Base-by-base conservation (phyloP, 2,888 invertebrate species). In the Galerucella nymphaeae region DNA sequence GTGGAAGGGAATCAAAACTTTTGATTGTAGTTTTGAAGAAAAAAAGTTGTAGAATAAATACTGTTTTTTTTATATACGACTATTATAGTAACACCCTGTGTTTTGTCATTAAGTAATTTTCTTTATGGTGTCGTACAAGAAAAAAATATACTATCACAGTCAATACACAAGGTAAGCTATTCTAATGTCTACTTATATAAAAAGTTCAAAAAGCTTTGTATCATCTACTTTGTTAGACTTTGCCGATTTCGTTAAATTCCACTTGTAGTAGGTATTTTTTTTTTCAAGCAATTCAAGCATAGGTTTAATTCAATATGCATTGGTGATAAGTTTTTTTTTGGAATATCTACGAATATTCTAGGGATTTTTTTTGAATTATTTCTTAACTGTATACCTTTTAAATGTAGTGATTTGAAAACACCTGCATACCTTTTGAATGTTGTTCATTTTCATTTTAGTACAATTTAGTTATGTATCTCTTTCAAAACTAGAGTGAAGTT, bases 101-200 rank as follows among this genome's bases (percentile, higher is more conserved):
- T 18, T n/a, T 18, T 69, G 61, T 14, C 20, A 13, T 63, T 45
- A 66, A 42, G 50, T 71, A 53, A 48, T 61, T 48, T 68, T 48
- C 42, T 68, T 68, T 72, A 38, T 23, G 53, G 58, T 53, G 67
- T 69, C 71, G 55, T 57, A 58, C 65, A 74, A 74, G 71, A 55
- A 74, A 71, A 67, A 71, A 70, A 70, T 68, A 71, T 62, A 70
- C 70, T 74, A 74, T 74, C 74, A 74, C 74, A 74, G 74, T 74
- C 74, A 71, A 67, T 64, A 74, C 67, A 66, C 65, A 71, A 74
- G 68, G 66, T 57, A 70, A 73, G 55, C 69, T 72, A 67, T 50
- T 55, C 70, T 70, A 70, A 38, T 18, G 23, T 48, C 61, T 74
- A 71, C 64, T 66, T 63, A 63, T 68, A 68, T 71, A 71, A 74